These are phyloP conservation scores for Alloplasta piceator DNA, from an alignment of 2,888 invertebrate genomes.

Conservation along the genomic window DNA sequence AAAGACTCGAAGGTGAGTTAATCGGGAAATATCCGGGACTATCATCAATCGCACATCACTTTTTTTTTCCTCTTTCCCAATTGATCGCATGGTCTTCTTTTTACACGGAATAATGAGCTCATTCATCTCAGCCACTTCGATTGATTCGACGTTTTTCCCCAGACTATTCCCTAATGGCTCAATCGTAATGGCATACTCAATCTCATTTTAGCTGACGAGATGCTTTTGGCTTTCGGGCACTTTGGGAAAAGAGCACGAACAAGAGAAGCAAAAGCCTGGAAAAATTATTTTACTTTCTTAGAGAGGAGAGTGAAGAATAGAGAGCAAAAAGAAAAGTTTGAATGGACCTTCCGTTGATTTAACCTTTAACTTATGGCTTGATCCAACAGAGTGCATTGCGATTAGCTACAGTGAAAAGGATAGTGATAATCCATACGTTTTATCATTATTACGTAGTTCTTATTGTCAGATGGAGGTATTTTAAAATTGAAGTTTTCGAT, in stretches of 20 bases:
- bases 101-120: slow-evolving; percentile 4
- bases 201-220: slow-evolving; percentile 24
- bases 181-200: slow-evolving; percentile 43
- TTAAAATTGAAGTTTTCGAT: no score
- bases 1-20: slow-evolving; percentile 91
- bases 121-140: slow-evolving; percentile 34
- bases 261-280: slow-evolving; percentile 11
- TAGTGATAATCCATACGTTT: no score
- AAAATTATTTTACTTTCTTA: slow-evolving; percentile 33
- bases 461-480: no score
- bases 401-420: no score
- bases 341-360: no score
- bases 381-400: no score
- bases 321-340: no score
- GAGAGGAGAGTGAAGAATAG: no score
- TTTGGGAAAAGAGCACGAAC: neutral
- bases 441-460: no score
- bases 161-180: slow-evolving; percentile 47
- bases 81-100: neutral
- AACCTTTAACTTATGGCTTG: no score
- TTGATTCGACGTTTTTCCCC: slow-evolving; percentile 40
- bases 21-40: neutral
- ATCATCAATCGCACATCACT: slow-evolving; percentile 33
- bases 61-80: neutral
- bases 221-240: slow-evolving; percentile 16